Percentiles rank a stretch among this genome's conserved stretches.
Evolutionary conservation across 2,888 invertebrate species (phyloP).

Genomic region (Meiosimyza decipiens): DNA sequence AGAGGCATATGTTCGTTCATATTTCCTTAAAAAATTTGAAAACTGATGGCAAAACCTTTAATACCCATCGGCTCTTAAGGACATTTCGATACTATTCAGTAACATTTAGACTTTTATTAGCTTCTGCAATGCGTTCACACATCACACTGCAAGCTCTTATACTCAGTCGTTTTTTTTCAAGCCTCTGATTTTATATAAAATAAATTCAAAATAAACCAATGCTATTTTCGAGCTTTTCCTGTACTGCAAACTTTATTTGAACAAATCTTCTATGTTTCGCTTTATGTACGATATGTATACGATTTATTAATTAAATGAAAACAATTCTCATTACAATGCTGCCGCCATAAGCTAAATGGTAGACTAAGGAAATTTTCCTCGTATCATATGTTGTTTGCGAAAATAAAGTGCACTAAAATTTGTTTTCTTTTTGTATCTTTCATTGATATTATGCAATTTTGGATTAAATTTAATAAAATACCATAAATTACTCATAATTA

Average conservation of each 20-base stretch:
- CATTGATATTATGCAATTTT: not conserved
- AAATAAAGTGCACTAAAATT: slow-evolving; percentile 9
- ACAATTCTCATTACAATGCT: slow-evolving; percentile 41
- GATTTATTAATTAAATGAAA: slow-evolving; percentile 33
- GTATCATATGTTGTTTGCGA: not conserved
- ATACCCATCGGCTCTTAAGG: no score
- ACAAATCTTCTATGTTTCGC: slow-evolving; percentile 2
- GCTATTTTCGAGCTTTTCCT: slow-evolving; percentile 5
- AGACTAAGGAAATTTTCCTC: not conserved
- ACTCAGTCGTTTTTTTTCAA: no score
- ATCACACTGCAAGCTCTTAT: no score
- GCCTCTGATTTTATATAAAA: not conserved
- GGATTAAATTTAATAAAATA: slow-evolving; percentile 22
- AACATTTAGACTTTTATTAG: no score
- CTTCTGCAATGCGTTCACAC: no score
- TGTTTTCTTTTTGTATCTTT: not conserved
- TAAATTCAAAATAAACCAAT: not conserved
- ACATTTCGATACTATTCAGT: no score
- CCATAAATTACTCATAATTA: slow-evolving; percentile 27
- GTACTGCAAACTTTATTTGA: slow-evolving; percentile 27
- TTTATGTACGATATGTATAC: not conserved
- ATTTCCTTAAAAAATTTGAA: no score
- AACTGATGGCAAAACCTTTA: no score
- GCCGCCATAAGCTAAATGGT: not conserved
- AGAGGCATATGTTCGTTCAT: no score